phyloP scores from a whole-genome alignment of 2,888 invertebrate species.

The Dicycla oo region DNA sequence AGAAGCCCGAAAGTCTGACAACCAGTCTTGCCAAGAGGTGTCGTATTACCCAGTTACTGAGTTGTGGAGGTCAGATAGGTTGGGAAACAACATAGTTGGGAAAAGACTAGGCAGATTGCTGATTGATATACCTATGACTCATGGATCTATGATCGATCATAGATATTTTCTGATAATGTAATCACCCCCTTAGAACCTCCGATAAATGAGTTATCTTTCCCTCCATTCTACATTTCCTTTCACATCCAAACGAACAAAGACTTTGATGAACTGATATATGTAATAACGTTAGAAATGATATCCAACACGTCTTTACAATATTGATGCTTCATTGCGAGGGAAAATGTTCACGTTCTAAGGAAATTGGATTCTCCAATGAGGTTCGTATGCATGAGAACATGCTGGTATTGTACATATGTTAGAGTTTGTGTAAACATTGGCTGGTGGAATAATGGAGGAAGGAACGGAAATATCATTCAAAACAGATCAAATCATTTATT shows the following conservation, averaged over 20 bases:
- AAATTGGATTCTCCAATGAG: constrained; percentile 82
- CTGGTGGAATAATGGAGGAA: not conserved
- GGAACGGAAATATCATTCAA: constrained; percentile 2
- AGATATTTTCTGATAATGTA: not conserved
- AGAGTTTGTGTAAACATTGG: constrained; percentile 41
- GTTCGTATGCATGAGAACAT: constrained; percentile 55
- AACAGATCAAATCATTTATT: not conserved
- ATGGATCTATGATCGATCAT: not conserved
- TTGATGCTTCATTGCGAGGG: constrained; percentile 72
- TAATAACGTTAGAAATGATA: constrained; percentile 46
- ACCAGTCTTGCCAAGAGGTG: too few species aligned
- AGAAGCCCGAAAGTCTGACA: too few species aligned
- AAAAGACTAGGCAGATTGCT: too few species aligned
- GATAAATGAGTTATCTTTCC: not conserved
- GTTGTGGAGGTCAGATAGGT: too few species aligned
- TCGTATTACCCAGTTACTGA: too few species aligned
- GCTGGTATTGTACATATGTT: constrained; percentile 21
- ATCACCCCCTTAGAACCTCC: not conserved
- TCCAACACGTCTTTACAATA: constrained; percentile 68
- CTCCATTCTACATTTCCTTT: not conserved
- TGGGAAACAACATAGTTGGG: too few species aligned
- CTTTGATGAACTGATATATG: constrained; percentile 50
- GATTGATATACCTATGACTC: not conserved
- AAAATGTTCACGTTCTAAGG: constrained; percentile 79
- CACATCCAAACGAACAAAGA: not conserved